Evolutionary conservation across 1,140 invertebrate genomes (phyloP).

Genomic region (Ceratosolen fusciceps): DNA sequence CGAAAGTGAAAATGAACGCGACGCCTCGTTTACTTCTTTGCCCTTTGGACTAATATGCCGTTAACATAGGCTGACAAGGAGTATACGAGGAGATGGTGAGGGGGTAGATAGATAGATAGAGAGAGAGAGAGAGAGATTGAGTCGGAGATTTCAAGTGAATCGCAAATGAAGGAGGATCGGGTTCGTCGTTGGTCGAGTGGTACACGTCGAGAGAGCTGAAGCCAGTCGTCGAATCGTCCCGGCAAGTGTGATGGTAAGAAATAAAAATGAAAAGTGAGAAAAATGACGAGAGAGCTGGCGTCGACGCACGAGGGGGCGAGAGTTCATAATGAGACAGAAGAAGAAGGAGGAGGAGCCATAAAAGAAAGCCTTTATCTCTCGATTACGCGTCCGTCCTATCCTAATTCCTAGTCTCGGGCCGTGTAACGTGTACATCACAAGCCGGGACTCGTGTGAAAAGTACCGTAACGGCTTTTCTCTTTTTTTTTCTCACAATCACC

Average conservation of each 20-base stretch:
- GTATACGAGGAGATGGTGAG: no score
- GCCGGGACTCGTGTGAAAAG: not conserved
- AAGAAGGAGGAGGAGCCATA: not conserved
- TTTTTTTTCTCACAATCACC: no score
- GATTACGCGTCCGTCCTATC: slow-evolving; percentile 1
- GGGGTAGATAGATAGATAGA: no score
- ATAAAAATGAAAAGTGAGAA: not conserved
- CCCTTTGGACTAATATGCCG: not conserved
- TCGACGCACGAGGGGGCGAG: not conserved
- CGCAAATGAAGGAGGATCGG: slow-evolving; percentile 2
- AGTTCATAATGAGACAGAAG: not conserved
- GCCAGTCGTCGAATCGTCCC: slow-evolving; percentile 30
- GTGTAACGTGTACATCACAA: slow-evolving; percentile 7
- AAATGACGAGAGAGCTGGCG: not conserved
- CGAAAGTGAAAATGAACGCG: no score
- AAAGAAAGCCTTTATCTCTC: slow-evolving; percentile 14
- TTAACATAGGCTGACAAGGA: slow-evolving; percentile 1
- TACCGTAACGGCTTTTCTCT: no score
- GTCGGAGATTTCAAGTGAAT: slow-evolving; percentile 20
- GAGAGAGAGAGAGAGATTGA: slow-evolving; percentile 5
- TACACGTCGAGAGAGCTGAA: not conserved
- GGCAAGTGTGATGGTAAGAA: slow-evolving; percentile 20
- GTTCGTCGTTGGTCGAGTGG: not conserved
- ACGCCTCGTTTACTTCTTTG: no score
- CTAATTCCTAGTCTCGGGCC: not conserved